Conservation (phyloP, 2,888 invertebrate species). For the Cataglyphis altisquamis region DNA sequence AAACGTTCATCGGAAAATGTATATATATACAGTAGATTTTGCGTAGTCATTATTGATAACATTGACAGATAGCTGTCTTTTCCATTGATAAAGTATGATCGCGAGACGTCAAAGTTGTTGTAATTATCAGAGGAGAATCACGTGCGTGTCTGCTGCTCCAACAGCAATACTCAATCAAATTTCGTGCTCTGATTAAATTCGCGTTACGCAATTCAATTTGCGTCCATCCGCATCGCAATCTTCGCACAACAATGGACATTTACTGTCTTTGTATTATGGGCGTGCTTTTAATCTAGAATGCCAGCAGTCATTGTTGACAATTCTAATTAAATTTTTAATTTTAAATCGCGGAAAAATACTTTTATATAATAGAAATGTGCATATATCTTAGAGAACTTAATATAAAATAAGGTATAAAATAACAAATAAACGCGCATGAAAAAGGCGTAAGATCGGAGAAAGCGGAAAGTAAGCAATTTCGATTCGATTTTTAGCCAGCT, state of each 20-base stretch:
- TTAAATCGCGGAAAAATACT: neutral
- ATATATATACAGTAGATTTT: neutral
- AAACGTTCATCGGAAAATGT: neutral
- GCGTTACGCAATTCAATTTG: constrained; percentile 42
- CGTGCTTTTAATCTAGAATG: neutral
- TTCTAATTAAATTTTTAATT: neutral
- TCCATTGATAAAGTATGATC: neutral
- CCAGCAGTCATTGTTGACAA: neutral
- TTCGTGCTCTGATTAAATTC: constrained; percentile 36
- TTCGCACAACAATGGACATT: neutral
- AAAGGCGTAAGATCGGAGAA: neutral
- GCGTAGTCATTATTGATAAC: neutral
- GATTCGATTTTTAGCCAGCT: constrained; percentile 86
- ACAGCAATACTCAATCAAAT: neutral
- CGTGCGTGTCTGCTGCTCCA: neutral
- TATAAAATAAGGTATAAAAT: neutral
- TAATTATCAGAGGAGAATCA: constrained; percentile 2
- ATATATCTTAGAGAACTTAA: neutral
- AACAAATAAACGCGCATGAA: neutral
- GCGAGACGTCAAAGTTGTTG: constrained; percentile 19
- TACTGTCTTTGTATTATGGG: neutral
- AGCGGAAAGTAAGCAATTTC: neutral
- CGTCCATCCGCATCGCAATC: neutral
- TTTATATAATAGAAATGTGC: neutral
- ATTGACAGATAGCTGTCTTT: neutral